Evolutionary conservation across 2,113 vertebrate species (phyloP).

Genomic region (Pavo muticus): DNA sequence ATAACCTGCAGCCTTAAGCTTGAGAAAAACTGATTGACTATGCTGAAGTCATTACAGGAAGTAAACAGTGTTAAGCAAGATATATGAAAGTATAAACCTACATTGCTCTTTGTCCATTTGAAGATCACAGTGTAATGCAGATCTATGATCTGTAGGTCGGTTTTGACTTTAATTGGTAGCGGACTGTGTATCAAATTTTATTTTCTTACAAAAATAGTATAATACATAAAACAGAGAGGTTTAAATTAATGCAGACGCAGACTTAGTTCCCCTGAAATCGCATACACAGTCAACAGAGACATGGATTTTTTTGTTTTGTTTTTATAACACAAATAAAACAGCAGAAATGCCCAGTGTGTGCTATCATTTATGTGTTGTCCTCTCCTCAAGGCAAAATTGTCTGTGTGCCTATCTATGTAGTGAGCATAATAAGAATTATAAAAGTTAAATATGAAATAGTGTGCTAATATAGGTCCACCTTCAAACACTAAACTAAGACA

Average conservation of each 20-base stretch:
- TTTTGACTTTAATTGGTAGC: not conserved
- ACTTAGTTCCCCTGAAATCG: not conserved
- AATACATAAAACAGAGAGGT: not conserved
- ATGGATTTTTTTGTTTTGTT: not conserved
- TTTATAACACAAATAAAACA: not conserved
- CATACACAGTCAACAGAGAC: not conserved
- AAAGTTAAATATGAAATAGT: not conserved
- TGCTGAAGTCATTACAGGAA: conserved; percentile 44
- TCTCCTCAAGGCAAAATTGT: not conserved
- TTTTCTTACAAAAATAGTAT: not conserved
- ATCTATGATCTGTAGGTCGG: not conserved
- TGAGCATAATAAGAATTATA: not conserved
- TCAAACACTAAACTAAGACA: not conserved
- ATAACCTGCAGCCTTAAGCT: conserved; percentile 21
- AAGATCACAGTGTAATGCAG: not conserved
- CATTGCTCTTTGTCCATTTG: not conserved
- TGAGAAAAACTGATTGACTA: conserved; percentile 40
- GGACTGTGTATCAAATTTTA: not conserved
- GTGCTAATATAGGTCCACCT: not conserved
- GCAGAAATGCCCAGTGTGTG: not conserved
- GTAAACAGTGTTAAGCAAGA: conserved; percentile 43
- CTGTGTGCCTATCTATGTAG: not conserved
- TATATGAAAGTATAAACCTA: not conserved
- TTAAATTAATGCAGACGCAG: not conserved
- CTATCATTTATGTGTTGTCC: not conserved